phyloP scores from a whole-genome alignment of 2,888 invertebrate species.

The Ochropleura leucogaster region DNA sequence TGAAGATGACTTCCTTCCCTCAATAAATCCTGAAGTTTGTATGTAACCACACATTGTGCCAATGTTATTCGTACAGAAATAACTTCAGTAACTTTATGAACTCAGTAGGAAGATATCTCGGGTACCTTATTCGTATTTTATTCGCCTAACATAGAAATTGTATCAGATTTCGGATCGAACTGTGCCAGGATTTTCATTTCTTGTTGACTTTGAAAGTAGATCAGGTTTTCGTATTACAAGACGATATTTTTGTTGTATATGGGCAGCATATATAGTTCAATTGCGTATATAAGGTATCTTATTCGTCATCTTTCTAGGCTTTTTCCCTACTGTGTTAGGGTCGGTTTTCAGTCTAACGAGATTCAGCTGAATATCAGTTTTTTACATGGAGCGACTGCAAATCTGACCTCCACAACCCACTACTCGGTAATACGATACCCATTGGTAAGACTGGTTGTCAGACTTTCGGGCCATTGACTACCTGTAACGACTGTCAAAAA shows the following conservation, averaged over 20 bases:
- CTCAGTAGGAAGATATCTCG: conserved; percentile 21
- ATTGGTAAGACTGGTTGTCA: too few relatives aligned
- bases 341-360: too few relatives aligned
- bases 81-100: conserved; percentile 50
- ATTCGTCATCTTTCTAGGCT: background rate
- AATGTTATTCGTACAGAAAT: conserved; percentile 38
- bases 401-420: too few relatives aligned
- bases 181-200: conserved; percentile 18
- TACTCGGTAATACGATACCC: too few relatives aligned
- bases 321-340: too few relatives aligned
- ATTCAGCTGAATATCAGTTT: too few relatives aligned
- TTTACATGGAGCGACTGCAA: too few relatives aligned
- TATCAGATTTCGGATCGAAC: conserved; percentile 30
- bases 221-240: conserved; percentile 17
- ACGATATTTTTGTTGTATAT: conserved; percentile 11
- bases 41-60: conserved; percentile 21
- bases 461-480: too few relatives aligned
- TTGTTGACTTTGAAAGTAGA: conserved; percentile 22
- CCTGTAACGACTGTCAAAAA: too few relatives aligned
- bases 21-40: conserved; percentile 38
- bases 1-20: conserved; percentile 10
- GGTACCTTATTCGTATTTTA: conserved; percentile 31
- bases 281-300: background rate
- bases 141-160: conserved; percentile 26
- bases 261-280: background rate